Conservation (phyloP, 2,888 invertebrate genomes). For the Mythimna vitellina region DNA sequence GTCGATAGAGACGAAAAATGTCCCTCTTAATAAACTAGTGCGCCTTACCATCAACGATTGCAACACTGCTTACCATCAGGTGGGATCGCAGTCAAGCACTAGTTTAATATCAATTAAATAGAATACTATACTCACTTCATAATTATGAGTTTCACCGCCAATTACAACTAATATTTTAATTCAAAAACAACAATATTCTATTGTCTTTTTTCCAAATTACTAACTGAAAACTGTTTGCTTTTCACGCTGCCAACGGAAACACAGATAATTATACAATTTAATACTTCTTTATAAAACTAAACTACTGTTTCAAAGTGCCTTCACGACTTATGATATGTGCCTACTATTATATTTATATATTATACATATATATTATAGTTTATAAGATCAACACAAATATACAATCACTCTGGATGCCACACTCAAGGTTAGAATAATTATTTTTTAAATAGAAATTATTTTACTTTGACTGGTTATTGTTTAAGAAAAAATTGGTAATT, state of each 20-base stretch:
- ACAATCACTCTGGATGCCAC: conserved; percentile 49
- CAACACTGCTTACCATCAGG: too few species aligned
- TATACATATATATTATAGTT: conserved; percentile 57
- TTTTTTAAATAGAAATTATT: background rate
- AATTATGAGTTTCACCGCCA: background rate
- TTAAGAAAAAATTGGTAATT: background rate
- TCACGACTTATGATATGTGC: conserved; percentile 67
- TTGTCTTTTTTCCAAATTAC: conserved; percentile 24
- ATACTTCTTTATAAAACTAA: conserved; percentile 58
- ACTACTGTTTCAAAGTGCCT: conserved; percentile 75
- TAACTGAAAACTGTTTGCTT: conserved; percentile 69
- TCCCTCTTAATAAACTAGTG: too few species aligned
- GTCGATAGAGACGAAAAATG: too few species aligned
- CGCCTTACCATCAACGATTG: too few species aligned
- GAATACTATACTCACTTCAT: too few species aligned
- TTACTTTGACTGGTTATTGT: conserved; percentile 36
- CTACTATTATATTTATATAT: conserved; percentile 59
- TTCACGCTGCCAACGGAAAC: conserved; percentile 83
- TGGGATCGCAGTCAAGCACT: too few species aligned
- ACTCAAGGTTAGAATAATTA: conserved; percentile 44
- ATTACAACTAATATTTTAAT: background rate
- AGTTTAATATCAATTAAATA: too few species aligned
- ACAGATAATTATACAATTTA: conserved; percentile 72
- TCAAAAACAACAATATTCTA: background rate
- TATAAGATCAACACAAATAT: conserved; percentile 59